A percentile compares a stretch with the other conserved stretches of the same genome.
Conservation (phyloP, 2,113 vertebrate species). For the Phrynocephalus versicolor region DNA sequence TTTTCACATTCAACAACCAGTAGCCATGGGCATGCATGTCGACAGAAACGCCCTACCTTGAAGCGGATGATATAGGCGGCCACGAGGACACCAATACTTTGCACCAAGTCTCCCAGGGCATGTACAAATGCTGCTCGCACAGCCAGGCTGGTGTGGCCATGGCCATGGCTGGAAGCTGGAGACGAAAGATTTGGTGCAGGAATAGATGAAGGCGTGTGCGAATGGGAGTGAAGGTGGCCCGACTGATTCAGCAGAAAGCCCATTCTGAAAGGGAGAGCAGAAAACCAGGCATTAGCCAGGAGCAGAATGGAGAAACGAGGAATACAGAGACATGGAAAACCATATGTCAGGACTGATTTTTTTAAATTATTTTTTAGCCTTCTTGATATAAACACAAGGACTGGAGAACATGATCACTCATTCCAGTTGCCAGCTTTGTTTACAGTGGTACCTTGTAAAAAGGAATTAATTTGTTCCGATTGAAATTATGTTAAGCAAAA, state of each 20-base stretch:
- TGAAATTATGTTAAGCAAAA: too few relatives aligned
- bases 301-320: neutral
- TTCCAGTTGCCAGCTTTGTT: too few relatives aligned
- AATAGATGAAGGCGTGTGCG: constrained; percentile 72
- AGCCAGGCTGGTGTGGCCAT: constrained; percentile 81
- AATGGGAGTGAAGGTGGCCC: constrained; percentile 88
- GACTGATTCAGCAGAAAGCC: constrained; percentile 94
- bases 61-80: constrained; percentile 96
- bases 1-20: too few relatives aligned
- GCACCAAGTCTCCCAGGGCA: constrained; percentile 92
- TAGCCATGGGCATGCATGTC: neutral
- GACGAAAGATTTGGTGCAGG: constrained; percentile 55
- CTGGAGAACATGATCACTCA: too few relatives aligned
- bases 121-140: constrained; percentile 95
- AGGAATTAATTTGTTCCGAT: too few relatives aligned
- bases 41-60: constrained; percentile 79
- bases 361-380: too few relatives aligned
- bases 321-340: neutral
- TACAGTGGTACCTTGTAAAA: too few relatives aligned
- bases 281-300: neutral
- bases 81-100: constrained; percentile 93
- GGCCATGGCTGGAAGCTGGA: constrained; percentile 57
- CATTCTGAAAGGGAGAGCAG: constrained; percentile 82
- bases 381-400: too few relatives aligned
- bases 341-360: too few relatives aligned